Percentiles rank a stretch among this genome's conserved stretches.
These are phyloP conservation scores for Leucophenga maculata DNA, from an alignment of 2,888 invertebrate species.

Conservation along the genomic window DNA sequence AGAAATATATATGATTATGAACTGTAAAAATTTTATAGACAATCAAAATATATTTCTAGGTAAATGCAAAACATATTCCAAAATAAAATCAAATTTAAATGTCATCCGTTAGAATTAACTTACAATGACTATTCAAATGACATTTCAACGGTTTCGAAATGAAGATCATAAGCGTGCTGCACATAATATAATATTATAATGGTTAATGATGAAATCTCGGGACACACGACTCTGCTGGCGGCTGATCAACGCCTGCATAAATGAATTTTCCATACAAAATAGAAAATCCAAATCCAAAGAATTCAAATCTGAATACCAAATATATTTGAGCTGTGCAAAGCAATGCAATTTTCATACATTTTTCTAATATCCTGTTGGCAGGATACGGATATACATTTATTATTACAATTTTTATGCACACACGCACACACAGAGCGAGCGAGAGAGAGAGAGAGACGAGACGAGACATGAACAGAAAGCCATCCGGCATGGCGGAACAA, in stretches of 20 bases:
- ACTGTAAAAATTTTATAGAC: too few species aligned
- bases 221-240: slow-evolving; percentile 8
- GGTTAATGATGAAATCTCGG: slow-evolving; percentile 13
- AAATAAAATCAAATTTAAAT: background rate
- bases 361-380: slow-evolving; percentile 26
- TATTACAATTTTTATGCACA: slow-evolving; percentile 22
- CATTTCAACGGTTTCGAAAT: slow-evolving; percentile 12
- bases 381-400: slow-evolving; percentile 13
- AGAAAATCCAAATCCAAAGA: background rate
- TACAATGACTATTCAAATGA: slow-evolving; percentile 21
- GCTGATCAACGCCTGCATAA: slow-evolving; percentile 25
- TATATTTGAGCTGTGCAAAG: slow-evolving; percentile 3
- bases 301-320: slow-evolving; percentile 11
- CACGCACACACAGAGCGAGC: background rate
- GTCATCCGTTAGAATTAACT: slow-evolving; percentile 7
- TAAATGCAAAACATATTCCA: too few species aligned
- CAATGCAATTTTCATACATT: slow-evolving; percentile 22
- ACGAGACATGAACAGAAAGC: slow-evolving; percentile 30
- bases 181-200: background rate
- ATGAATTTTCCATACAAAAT: background rate
- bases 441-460: too few species aligned
- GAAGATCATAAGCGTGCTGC: background rate
- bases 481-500: slow-evolving; percentile 53
- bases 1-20: too few species aligned
- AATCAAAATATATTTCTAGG: too few species aligned